These are phyloP conservation scores for Macrophya alboannulata DNA, from an alignment of 2,888 invertebrate genomes.

Conservation along the genomic window DNA sequence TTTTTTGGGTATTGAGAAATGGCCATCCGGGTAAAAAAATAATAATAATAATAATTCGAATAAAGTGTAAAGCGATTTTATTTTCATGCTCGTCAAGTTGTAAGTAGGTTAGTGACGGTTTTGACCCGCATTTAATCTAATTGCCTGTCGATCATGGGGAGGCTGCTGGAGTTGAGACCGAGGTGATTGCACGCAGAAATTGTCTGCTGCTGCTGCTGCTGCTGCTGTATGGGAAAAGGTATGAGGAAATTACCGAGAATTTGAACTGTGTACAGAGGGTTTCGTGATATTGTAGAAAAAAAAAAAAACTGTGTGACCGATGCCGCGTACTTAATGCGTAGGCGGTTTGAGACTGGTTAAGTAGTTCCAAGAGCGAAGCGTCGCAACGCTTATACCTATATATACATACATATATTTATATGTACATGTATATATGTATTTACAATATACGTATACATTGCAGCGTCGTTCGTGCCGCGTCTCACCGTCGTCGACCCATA, in stretches of 20 bases:
- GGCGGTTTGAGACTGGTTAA: conserved; percentile 31
- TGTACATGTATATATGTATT: neutral
- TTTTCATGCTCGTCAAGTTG: neutral
- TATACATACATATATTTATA: neutral
- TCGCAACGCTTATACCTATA: neutral
- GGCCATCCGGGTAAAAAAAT: neutral
- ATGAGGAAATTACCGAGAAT: neutral
- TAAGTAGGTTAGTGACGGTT: conserved; percentile 39
- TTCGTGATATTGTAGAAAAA: neutral
- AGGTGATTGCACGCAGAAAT: neutral
- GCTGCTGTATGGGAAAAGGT: neutral
- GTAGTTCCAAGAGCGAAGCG: neutral
- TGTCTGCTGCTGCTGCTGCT: neutral
- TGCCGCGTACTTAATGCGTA: neutral
- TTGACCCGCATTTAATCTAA: conserved; percentile 33
- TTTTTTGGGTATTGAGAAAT: neutral
- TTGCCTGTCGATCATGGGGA: conserved; percentile 33
- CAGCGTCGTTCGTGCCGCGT: neutral
- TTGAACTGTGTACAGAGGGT: neutral
- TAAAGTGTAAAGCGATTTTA: neutral
- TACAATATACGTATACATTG: neutral
- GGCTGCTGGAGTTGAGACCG: neutral
- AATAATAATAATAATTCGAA: neutral
- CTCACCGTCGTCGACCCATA: conserved; percentile 42
- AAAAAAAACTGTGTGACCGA: neutral